A percentile compares a stretch with the other conserved stretches of the same genome.
These are phyloP conservation scores for Spea bombifrons DNA, from an alignment of 2,113 vertebrate species.

Conservation along the genomic window DNA sequence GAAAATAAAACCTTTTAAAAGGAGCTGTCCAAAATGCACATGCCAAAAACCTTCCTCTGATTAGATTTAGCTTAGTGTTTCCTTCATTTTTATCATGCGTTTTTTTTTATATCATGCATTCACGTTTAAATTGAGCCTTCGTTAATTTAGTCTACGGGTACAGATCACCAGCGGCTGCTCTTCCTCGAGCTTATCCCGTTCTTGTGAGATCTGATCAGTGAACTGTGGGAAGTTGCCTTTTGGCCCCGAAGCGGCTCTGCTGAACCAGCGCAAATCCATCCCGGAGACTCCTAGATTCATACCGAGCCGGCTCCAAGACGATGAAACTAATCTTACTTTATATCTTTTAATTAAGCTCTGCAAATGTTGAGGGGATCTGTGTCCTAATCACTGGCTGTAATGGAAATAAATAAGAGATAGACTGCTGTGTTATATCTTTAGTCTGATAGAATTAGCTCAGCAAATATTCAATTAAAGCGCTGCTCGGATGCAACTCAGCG, in stretches of 20 bases:
- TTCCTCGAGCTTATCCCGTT: background rate
- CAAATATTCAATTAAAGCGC: constrained; percentile 18
- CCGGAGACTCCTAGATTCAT: no score
- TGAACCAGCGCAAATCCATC: constrained; percentile 4
- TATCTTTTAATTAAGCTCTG: constrained; percentile 6
- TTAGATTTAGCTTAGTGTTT: no score
- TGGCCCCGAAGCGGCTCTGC: background rate
- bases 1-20: background rate
- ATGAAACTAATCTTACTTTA: background rate
- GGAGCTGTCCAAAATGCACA: no score
- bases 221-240: constrained; percentile 4
- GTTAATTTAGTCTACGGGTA: no score
- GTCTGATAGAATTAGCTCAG: constrained; percentile 19
- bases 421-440: background rate
- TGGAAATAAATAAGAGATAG: constrained; percentile 19
- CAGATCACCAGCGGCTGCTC: no score
- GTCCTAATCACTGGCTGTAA: constrained; percentile 24
- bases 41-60: no score
- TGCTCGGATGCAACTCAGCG: background rate
- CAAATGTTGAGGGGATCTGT: background rate
- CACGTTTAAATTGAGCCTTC: no score
- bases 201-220: background rate
- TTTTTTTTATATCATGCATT: no score
- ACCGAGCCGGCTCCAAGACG: background rate
- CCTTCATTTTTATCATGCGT: no score